phyloP scores from a whole-genome alignment of 2,888 invertebrate species.

The Pyrrhia umbra region DNA sequence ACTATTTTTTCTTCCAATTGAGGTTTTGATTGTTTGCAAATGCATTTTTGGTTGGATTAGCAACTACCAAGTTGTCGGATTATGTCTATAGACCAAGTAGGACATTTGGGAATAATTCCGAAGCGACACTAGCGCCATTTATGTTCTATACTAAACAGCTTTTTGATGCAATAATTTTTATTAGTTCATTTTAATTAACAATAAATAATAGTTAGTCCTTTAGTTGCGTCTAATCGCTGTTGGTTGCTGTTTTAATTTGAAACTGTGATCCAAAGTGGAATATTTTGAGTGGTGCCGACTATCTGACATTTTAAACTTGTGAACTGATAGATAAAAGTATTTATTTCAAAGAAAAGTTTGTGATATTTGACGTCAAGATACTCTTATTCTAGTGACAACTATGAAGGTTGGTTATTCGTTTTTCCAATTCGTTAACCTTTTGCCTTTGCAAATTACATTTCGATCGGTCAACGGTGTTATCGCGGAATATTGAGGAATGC shows the following conservation, averaged over 20 bases:
- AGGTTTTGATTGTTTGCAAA: not conserved
- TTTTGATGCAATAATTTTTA: not conserved
- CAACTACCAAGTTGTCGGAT: no score
- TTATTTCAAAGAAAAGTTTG: no score
- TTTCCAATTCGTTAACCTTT: no score
- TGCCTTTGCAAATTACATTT: no score
- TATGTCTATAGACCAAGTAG: not conserved
- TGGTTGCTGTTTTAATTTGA: conserved; percentile 2
- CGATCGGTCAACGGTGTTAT: no score
- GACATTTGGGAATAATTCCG: conserved; percentile 9
- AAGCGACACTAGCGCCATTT: not conserved
- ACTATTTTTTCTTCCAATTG: not conserved
- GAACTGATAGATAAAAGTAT: not conserved
- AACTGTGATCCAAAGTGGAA: no score
- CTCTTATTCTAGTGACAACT: no score
- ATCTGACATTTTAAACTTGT: not conserved
- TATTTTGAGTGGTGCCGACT: no score
- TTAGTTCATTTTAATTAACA: not conserved
- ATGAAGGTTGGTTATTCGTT: no score
- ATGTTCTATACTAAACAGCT: not conserved
- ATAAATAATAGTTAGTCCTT: not conserved
- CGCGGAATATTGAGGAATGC: no score
- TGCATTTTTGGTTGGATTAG: not conserved
- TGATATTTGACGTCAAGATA: no score
- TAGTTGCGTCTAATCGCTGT: not conserved